Conservation (phyloP, 1,140 invertebrate species). For the Dendroctonus ponderosae region DNA sequence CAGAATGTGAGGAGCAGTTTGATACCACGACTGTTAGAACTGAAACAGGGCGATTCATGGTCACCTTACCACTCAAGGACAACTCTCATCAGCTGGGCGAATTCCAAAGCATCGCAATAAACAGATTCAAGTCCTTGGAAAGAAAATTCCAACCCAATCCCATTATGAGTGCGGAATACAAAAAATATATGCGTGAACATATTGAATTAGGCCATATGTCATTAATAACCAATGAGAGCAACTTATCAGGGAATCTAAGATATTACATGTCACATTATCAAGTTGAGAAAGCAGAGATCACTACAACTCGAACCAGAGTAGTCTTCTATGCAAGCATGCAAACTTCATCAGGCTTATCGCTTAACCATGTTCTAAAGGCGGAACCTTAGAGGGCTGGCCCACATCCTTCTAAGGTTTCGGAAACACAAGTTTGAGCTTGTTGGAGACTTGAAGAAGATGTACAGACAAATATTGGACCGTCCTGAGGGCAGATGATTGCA, state of each 20-base stretch:
- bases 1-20: constrained; percentile 30
- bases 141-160: neutral
- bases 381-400: constrained; percentile 45
- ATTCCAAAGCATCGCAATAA: constrained; percentile 11
- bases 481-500: constrained; percentile 43
- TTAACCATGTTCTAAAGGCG: constrained; percentile 40
- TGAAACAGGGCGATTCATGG: constrained; percentile 24
- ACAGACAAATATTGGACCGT: constrained; percentile 44
- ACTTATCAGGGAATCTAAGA: neutral
- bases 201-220: constrained; percentile 2
- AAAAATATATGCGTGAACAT: constrained; percentile 7
- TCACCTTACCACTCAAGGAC: constrained; percentile 31
- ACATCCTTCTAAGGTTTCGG: constrained; percentile 43
- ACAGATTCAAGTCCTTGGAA: constrained; percentile 4
- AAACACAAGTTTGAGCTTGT: constrained; percentile 41
- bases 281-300: constrained; percentile 44
- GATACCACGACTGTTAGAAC: constrained; percentile 13
- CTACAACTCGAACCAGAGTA: constrained; percentile 43
- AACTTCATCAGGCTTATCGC: constrained; percentile 30
- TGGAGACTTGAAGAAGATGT: constrained; percentile 51
- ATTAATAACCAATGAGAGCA: neutral
- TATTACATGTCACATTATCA: constrained; percentile 52
- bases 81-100: constrained; percentile 17
- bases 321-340: constrained; percentile 47
- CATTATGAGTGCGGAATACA: neutral